Conservation (phyloP, 1,140 invertebrate genomes). For the Pomacea maculata region DNA sequence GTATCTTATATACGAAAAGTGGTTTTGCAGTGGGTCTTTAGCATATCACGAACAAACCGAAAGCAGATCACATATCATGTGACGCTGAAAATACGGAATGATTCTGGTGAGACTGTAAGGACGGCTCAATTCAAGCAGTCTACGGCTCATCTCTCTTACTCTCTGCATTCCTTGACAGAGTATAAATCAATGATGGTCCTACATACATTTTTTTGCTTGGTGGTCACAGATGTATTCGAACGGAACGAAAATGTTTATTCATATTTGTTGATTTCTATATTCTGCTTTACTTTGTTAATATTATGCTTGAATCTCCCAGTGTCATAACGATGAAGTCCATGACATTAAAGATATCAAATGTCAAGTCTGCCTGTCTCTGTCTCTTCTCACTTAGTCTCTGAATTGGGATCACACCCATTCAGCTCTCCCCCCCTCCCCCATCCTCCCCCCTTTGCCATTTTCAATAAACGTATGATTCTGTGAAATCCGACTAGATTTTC, state of each 20-base stretch:
- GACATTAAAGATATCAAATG: neutral
- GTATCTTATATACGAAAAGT: neutral
- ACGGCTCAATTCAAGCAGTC: neutral
- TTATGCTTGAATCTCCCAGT: neutral
- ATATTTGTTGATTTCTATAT: too few relatives aligned
- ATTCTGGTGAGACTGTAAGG: neutral
- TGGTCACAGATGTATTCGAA: neutral
- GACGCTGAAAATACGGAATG: too few relatives aligned
- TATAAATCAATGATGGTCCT: neutral
- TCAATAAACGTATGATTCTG: too few relatives aligned
- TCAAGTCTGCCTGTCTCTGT: conserved; percentile 4
- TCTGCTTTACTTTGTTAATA: neutral
- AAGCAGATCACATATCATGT: neutral
- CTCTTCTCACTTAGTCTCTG: neutral
- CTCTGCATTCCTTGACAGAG: neutral
- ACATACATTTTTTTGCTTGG: conserved; percentile 5
- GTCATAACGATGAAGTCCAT: too few relatives aligned
- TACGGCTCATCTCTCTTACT: neutral
- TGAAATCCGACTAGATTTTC: too few relatives aligned
- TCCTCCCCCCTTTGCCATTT: too few relatives aligned
- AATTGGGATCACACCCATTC: too few relatives aligned
- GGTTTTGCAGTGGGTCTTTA: neutral
- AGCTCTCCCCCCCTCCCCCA: too few relatives aligned
- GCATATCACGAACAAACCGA: neutral
- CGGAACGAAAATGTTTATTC: too few relatives aligned